Evolutionary conservation across 2,113 vertebrate species (phyloP).

Genomic region (Paedocypris sp.): DNA sequence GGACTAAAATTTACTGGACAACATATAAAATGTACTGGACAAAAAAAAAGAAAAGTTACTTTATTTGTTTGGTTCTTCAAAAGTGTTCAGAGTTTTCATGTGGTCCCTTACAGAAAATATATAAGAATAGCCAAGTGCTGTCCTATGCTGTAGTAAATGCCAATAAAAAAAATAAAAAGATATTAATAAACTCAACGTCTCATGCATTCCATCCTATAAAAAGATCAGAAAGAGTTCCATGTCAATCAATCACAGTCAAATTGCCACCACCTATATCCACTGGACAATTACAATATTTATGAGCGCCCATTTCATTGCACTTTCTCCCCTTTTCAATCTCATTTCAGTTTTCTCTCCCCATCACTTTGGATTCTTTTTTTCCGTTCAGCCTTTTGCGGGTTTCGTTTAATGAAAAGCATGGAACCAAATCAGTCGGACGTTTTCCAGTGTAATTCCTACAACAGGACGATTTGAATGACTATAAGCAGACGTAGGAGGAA

Average conservation of each 20-base stretch:
- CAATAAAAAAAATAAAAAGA: constrained; percentile 35
- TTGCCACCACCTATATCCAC: constrained; percentile 47
- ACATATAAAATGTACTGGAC: too few relatives aligned
- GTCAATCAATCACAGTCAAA: constrained; percentile 50
- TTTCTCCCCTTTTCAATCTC: constrained; percentile 6
- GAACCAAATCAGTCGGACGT: constrained; percentile 49
- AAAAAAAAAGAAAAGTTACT: too few relatives aligned
- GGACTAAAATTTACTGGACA: too few relatives aligned
- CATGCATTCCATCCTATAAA: constrained; percentile 42
- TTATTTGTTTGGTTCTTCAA: too few relatives aligned
- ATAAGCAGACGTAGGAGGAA: constrained; percentile 42
- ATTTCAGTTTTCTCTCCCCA: neutral
- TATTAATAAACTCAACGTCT: constrained; percentile 35
- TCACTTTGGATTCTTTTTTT: constrained; percentile 33
- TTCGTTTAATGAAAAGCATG: constrained; percentile 56
- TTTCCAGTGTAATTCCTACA: constrained; percentile 49
- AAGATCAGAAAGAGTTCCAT: constrained; percentile 47
- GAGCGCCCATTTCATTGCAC: constrained; percentile 49
- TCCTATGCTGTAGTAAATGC: constrained; percentile 21
- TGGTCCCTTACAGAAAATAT: too few relatives aligned
- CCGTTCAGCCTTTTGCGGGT: constrained; percentile 35
- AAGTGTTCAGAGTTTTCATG: too few relatives aligned
- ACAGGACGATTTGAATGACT: constrained; percentile 52
- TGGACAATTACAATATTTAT: constrained; percentile 67
- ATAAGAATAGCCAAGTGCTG: too few relatives aligned